Evolutionary conservation across 2,113 vertebrate genomes (phyloP), one percentile per base, ranked within the genome.

Genomic region (Platichthys stellatus): DNA sequence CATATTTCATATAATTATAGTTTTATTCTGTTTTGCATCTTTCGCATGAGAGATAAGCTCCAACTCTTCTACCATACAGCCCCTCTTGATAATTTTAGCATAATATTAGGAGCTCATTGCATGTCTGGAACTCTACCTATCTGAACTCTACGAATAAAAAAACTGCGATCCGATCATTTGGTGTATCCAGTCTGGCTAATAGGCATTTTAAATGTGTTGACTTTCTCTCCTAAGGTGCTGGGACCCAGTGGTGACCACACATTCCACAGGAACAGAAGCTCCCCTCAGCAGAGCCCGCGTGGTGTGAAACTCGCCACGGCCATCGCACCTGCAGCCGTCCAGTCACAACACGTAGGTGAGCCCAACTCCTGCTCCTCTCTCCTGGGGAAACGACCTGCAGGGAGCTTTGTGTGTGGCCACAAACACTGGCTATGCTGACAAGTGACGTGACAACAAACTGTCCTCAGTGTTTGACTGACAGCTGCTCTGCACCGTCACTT

Each of bases 371-470:
- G 69, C 35, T 67, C 69, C 18, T 54, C 69, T 49, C 69, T 78
- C 69, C 47, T 14, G 53, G 59, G 75, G 68, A 70, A 78, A 79
- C 43, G 74, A 72, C 79, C 85, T 71, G 74, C 71, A 47, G 83
- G 77, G 63, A 76, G 80, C 91, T 85, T 80, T 81, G 90, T 93
- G 88, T 89, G 92, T 93, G 89, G 91, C 79, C 89, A 45, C 80
- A 70, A 84, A 81, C 76, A 86, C 10, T 9, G 35, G 54, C 71
- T 20, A 62, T 8, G 47, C 70, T 2, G 56, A 63, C 23, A 1
- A 53, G 61, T 64, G 31, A 70, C 47, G 59, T 43, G 82, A 87
- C 79, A 83, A 86, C 86, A 83, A 85, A 76, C 66, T 65, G 63
- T 35, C 51, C 13, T 31, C 3, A 40, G 63, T 43, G 38, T 73